phyloP scores from a whole-genome alignment of 53 echinoderm and acorn worm genomes.

The Temnopleurus reevesii region DNA sequence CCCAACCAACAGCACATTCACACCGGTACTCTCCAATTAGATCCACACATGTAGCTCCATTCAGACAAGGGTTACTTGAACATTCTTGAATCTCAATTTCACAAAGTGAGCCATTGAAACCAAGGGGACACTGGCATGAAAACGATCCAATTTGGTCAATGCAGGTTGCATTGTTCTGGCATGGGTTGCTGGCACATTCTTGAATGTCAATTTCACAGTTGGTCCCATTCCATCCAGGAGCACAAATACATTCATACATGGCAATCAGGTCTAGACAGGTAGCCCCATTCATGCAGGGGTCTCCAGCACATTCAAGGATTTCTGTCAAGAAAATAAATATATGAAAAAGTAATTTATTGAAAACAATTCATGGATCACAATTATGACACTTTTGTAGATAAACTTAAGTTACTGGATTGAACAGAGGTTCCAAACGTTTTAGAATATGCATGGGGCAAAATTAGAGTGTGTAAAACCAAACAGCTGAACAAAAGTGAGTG shows the following conservation, averaged over 20 bases:
- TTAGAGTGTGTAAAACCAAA: too few species aligned
- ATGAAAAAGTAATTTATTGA: neutral
- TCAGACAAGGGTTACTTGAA: slow-evolving; percentile 62
- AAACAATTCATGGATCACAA: too few species aligned
- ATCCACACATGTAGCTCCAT: slow-evolving; percentile 67
- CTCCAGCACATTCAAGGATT: slow-evolving; percentile 52
- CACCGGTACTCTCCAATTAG: slow-evolving; percentile 64
- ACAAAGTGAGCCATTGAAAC: slow-evolving; percentile 45
- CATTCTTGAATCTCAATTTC: slow-evolving; percentile 56
- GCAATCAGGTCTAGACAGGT: slow-evolving; percentile 52
- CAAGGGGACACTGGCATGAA: slow-evolving; percentile 40
- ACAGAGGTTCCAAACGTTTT: too few species aligned
- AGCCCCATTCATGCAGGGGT: slow-evolving; percentile 54
- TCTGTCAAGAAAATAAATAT: neutral
- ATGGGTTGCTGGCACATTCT: slow-evolving; percentile 71
- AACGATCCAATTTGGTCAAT: slow-evolving; percentile 42
- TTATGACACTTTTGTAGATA: too few species aligned
- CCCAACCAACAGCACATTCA: slow-evolving; percentile 62
- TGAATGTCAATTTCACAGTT: slow-evolving; percentile 52
- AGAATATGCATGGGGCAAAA: too few species aligned
- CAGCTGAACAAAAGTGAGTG: too few species aligned
- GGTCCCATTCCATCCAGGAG: slow-evolving; percentile 50
- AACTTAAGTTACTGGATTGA: too few species aligned
- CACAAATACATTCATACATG: slow-evolving; percentile 51
- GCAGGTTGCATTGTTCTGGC: slow-evolving; percentile 69